phyloP scores from a whole-genome alignment of 1,140 invertebrate species.

The Polyergus mexicanus region DNA sequence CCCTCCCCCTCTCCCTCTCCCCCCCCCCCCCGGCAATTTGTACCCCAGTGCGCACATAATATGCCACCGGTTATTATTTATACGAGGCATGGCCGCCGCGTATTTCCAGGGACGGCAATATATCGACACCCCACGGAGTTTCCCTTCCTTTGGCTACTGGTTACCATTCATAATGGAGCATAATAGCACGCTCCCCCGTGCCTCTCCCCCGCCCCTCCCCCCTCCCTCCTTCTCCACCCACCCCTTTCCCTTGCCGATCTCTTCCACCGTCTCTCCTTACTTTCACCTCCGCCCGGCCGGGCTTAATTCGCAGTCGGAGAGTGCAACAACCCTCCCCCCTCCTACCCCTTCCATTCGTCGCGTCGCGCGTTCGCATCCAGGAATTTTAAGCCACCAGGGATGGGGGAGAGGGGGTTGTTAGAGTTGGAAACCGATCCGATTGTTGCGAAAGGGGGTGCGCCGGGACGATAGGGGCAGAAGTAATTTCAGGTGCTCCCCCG shows the following conservation, averaged over 20 bases:
- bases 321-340: constrained; percentile 61
- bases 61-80: constrained; percentile 76
- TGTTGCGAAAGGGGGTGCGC: neutral
- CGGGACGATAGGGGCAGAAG: constrained; percentile 28
- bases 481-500: constrained; percentile 33
- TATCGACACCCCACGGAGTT: constrained; percentile 78
- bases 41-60: constrained; percentile 68
- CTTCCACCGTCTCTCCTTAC: neutral
- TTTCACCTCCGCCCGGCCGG: constrained; percentile 9
- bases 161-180: constrained; percentile 80
- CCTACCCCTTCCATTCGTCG: constrained; percentile 65
- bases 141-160: constrained; percentile 78
- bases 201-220: neutral
- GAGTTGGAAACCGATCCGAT: constrained; percentile 56
- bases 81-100: constrained; percentile 72
- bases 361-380: constrained; percentile 28
- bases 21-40: constrained; percentile 77
- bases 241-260: neutral
- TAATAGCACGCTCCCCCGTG: constrained; percentile 76
- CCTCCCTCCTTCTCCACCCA: neutral
- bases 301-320: constrained; percentile 71
- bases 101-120: constrained; percentile 76
- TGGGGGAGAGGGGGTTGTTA: constrained; percentile 26
- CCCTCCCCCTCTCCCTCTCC: too few species aligned
- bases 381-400: constrained; percentile 61